Evolutionary conservation across 2,888 invertebrate species (phyloP), one percentile per base, ranked within the genome.

Genomic region (Pocota personata): DNA sequence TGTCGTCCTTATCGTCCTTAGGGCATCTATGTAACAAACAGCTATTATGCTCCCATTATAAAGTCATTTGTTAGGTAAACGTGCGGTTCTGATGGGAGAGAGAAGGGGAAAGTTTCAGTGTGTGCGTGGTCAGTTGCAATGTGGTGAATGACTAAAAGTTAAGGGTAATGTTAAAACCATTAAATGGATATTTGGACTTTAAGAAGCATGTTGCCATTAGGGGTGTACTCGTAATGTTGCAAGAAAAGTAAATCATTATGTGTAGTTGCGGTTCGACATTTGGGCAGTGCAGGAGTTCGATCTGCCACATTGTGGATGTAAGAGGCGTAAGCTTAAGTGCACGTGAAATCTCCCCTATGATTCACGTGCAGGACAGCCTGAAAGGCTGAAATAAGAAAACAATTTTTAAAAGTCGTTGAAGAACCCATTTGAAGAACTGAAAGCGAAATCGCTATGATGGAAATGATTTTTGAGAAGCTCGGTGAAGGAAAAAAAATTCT

Each of bases 1-100:
- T 37, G 40, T 66, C 57, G 16, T 43, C 50, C 48, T 27, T 62
- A 60, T 78, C 32, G 46, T 78, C 71, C 62, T 55, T 21, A 3
- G 50, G 83, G 83, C 32, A 48, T 73, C n/a, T n/a, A n/a, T n/a
- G 48, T 62, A 21, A 35, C 67, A 83, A 73, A 79, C 30, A 75
- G 62, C 79, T 79, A 79, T 83, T 83, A 79, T 73, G 69, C 32
- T 73, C 24, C 62, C 83, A 83, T 83, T 83, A 79, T 79, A 73
- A 83, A 79, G 79, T 69, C 83, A 79, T 79, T 79, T 83, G 69
- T 73, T 69, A 79, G 43, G 50, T 57, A 57, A 50, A 75, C 69
- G 67, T 75, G 37, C 12, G 66, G 72, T 67, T 55, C 55, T 8
- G 3, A 0, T n/a, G 24, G 50, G 50, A 24, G 5, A 10, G 40